These are phyloP conservation scores for Iselma pallidipennis DNA, from an alignment of 2,888 invertebrate species.

Conservation along the genomic window DNA sequence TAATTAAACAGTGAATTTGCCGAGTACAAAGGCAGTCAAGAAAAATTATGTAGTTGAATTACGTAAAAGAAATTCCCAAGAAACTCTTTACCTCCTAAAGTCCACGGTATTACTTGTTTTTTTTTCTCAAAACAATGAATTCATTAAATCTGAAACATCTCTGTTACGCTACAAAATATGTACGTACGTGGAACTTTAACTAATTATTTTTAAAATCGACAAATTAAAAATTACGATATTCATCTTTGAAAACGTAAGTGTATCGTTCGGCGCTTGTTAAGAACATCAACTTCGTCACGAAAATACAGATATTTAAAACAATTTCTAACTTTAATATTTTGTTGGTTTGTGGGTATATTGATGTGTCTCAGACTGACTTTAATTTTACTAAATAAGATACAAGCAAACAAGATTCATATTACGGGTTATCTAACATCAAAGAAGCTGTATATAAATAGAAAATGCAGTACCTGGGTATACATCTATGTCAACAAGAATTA, in stretches of 20 bases:
- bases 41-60: background rate
- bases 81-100: background rate
- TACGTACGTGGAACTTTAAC: background rate
- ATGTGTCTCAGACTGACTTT: conserved; percentile 18
- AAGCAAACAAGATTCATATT: conserved; percentile 39
- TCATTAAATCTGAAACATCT: background rate
- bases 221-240: too few relatives aligned
- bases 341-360: background rate
- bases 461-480: conserved; percentile 44
- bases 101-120: background rate
- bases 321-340: background rate
- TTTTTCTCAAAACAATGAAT: background rate
- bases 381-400: conserved; percentile 26
- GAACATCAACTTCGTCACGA: too few relatives aligned
- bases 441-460: conserved; percentile 45
- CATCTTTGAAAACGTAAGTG: too few relatives aligned
- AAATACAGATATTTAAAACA: too few relatives aligned
- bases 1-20: background rate
- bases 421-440: conserved; percentile 45
- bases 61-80: background rate
- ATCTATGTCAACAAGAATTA: conserved; percentile 54
- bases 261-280: too few relatives aligned
- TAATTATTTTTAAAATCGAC: background rate
- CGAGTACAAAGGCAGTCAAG: background rate
- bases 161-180: too few relatives aligned